Evolutionary conservation across 1,140 invertebrate genomes (phyloP).

Genomic region (Stegodyphus dumicola): DNA sequence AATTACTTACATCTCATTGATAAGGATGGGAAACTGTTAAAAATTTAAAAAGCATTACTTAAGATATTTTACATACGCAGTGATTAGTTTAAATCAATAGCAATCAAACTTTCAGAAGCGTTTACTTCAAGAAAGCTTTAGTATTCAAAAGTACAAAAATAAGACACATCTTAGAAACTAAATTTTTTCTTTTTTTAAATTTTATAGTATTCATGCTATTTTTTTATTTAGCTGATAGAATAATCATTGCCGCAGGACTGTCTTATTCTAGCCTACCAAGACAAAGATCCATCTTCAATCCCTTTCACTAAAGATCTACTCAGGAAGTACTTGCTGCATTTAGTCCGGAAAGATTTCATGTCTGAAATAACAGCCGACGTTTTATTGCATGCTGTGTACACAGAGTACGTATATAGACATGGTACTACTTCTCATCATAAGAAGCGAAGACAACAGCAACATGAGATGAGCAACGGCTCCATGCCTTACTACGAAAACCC

Average conservation of each 20-base stretch:
- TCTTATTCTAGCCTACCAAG: slow-evolving; percentile 54
- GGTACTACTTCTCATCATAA: slow-evolving; percentile 20
- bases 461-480: slow-evolving; percentile 36
- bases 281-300: slow-evolving; percentile 47
- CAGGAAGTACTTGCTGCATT: slow-evolving; percentile 45
- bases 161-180: too few species aligned
- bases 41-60: too few species aligned
- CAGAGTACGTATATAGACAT: slow-evolving; percentile 50
- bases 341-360: slow-evolving; percentile 49
- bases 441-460: slow-evolving; percentile 27
- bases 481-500: slow-evolving; percentile 3
- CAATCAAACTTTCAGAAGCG: too few species aligned
- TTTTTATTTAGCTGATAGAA: slow-evolving; percentile 14
- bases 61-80: too few species aligned
- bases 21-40: too few species aligned
- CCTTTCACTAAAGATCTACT: slow-evolving; percentile 44
- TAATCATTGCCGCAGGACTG: slow-evolving; percentile 48
- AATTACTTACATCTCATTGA: too few species aligned
- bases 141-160: too few species aligned
- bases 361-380: slow-evolving; percentile 27
- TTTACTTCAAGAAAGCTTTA: too few species aligned
- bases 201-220: too few species aligned
- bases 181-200: too few species aligned
- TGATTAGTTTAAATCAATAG: too few species aligned
- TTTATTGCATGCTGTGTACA: slow-evolving; percentile 49